Evolutionary conservation across 2,113 vertebrate genomes (phyloP).

Genomic region (Nesogale talazaci): DNA sequence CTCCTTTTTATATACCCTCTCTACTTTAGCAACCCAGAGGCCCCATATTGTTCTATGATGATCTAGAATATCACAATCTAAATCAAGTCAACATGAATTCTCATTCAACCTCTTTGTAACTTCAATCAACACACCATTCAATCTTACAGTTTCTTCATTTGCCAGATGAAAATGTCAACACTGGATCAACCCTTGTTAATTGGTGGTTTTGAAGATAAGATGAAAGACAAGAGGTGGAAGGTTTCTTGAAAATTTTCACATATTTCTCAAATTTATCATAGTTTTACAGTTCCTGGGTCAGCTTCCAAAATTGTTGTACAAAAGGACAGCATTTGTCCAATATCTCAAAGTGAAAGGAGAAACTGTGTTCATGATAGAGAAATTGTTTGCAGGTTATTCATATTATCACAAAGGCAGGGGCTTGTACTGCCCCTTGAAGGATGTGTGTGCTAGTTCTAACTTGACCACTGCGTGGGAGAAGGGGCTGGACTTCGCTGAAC

Average conservation of each 20-base stretch:
- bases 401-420: neutral
- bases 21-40: neutral
- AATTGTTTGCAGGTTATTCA: neutral
- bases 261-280: neutral
- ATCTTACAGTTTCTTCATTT: neutral
- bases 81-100: neutral
- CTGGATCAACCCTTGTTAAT: neutral
- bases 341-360: neutral
- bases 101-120: neutral
- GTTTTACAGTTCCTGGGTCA: neutral
- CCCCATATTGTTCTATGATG: no score
- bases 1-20: neutral
- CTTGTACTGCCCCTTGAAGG: neutral
- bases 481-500: neutral
- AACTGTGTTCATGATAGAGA: constrained; percentile 16
- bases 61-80: neutral
- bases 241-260: neutral
- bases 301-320: neutral
- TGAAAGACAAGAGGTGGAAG: neutral
- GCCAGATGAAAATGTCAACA: constrained; percentile 18
- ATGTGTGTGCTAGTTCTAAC: neutral
- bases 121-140: neutral
- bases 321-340: neutral
- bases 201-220: neutral
- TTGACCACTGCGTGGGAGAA: neutral